A percentile compares a stretch with the other conserved stretches of the same genome.
Evolutionary conservation across 30 jellyfish, hydroid and myxozoan species (phyloP).

Genomic region (Rhopilema esculentum): DNA sequence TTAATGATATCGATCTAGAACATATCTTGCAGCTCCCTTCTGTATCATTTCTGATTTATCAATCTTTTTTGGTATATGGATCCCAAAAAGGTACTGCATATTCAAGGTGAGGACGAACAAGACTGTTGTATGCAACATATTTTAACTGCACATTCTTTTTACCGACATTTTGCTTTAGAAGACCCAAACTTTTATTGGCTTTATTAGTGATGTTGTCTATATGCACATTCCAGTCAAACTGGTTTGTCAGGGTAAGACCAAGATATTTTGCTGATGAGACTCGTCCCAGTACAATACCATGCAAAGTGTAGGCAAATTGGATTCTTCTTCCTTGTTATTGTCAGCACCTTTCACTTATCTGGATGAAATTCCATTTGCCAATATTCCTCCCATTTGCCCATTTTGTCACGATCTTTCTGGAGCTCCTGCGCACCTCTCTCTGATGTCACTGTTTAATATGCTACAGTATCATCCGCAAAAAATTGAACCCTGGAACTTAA

Average conservation of each 20-base stretch:
- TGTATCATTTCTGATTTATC: neutral
- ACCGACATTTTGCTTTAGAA: neutral
- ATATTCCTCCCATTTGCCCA: slow-evolving; percentile 16
- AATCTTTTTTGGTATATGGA: neutral
- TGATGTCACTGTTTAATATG: slow-evolving; percentile 2
- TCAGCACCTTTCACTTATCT: slow-evolving; percentile 15
- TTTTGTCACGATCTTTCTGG: slow-evolving; percentile 4
- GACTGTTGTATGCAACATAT: slow-evolving; percentile 1
- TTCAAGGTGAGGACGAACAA: slow-evolving; percentile 5
- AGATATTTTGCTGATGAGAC: slow-evolving; percentile 5
- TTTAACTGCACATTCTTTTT: slow-evolving; percentile 1
- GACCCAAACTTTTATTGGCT: slow-evolving; percentile 16
- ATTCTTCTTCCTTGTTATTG: slow-evolving; percentile 17
- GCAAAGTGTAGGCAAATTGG: slow-evolving; percentile 10
- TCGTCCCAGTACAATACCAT: slow-evolving; percentile 8
- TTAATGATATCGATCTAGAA: neutral
- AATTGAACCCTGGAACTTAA: slow-evolving; percentile 13
- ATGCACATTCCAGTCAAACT: slow-evolving; percentile 18
- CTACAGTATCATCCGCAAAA: slow-evolving; percentile 10
- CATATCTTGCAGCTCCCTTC: neutral
- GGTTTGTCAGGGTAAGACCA: neutral
- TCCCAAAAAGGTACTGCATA: neutral
- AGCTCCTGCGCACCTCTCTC: slow-evolving; percentile 15
- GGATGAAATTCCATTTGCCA: slow-evolving; percentile 28
- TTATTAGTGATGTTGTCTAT: slow-evolving; percentile 27